Percentiles rank a stretch among this genome's conserved stretches.
These are phyloP conservation scores for Etheostoma cragini DNA, from an alignment of 2,113 vertebrate species.

Conservation along the genomic window DNA sequence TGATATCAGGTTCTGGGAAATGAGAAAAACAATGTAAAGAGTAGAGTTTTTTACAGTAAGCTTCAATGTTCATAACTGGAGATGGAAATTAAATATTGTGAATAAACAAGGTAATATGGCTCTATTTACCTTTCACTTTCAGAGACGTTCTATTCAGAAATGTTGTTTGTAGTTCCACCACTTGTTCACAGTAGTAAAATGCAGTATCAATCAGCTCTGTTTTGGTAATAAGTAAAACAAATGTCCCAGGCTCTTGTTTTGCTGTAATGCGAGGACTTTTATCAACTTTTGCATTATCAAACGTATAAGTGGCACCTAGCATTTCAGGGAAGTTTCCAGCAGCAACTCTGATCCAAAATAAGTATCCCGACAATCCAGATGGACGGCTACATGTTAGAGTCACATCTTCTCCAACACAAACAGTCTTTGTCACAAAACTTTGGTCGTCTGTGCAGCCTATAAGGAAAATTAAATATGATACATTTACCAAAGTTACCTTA, in stretches of 20 bases:
- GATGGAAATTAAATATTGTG: neutral
- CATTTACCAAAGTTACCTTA: neutral
- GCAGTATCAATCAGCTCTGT: conserved; percentile 38
- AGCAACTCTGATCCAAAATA: conserved; percentile 46
- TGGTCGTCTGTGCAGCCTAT: conserved; percentile 27
- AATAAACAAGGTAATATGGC: neutral
- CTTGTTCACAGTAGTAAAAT: conserved; percentile 50
- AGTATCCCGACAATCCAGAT: neutral
- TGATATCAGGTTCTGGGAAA: neutral
- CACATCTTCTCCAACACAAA: conserved; percentile 45
- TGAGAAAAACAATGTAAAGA: neutral
- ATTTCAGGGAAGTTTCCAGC: conserved; percentile 47
- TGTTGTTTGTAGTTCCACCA: neutral
- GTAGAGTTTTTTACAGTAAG: too few relatives aligned
- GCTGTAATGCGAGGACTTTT: accelerated
- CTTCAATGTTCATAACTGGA: neutral
- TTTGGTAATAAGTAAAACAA: conserved; percentile 30
- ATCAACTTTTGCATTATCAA: neutral
- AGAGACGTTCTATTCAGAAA: conserved; percentile 16
- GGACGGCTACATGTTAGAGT: conserved; percentile 41
- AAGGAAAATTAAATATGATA: neutral
- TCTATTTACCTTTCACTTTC: conserved; percentile 42
- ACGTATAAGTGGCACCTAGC: conserved; percentile 32
- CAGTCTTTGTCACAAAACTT: conserved; percentile 9
- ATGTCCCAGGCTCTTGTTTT: conserved; percentile 31